Evolutionary conservation across 2,113 vertebrate species (phyloP).

Genomic region (Caracal caracal): DNA sequence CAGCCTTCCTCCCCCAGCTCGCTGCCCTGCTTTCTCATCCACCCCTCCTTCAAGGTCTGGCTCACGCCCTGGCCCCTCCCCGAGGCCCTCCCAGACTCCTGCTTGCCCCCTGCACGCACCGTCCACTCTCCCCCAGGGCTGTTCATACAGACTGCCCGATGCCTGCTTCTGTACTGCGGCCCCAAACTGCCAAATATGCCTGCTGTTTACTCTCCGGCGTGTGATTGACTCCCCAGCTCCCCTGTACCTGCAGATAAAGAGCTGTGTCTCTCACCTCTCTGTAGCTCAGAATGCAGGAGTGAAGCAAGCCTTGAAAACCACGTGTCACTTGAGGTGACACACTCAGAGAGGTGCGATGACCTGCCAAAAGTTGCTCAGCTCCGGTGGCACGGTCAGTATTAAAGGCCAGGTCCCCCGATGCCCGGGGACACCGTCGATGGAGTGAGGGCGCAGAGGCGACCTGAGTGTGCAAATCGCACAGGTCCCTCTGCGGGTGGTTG

Average conservation of each 20-base stretch:
- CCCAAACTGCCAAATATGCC: neutral
- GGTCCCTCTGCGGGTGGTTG: neutral
- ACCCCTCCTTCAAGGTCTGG: neutral
- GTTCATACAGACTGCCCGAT: too few relatives aligned
- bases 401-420: neutral
- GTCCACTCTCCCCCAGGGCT: neutral
- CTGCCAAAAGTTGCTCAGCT: neutral
- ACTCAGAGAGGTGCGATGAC: neutral
- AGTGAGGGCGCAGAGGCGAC: neutral
- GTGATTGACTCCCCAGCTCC: neutral
- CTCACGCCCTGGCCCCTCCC: neutral
- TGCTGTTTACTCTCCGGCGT: neutral
- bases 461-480: neutral
- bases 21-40: neutral
- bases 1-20: neutral
- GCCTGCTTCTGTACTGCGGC: rapidly evolving
- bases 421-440: neutral
- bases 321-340: neutral
- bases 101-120: rapidly evolving
- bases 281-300: neutral
- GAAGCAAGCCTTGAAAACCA: neutral
- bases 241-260: neutral
- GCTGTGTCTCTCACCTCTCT: neutral
- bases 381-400: rapidly evolving
- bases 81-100: neutral